Percentiles rank a stretch among this genome's conserved stretches.
Conservation (phyloP, 2,888 invertebrate genomes). For the Taphrorychus bicolor region DNA sequence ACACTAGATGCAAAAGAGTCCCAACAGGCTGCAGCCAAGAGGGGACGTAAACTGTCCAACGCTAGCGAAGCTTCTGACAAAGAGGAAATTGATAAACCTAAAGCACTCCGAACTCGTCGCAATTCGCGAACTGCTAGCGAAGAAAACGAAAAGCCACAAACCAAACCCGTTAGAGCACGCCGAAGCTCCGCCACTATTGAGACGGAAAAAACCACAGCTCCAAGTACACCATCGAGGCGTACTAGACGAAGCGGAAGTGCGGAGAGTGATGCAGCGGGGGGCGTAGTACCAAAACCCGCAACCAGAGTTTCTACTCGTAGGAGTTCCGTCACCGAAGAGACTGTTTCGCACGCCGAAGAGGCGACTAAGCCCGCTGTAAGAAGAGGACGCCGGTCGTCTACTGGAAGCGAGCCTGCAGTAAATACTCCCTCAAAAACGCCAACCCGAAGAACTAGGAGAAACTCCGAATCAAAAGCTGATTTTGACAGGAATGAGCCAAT, state of each 20-base stretch:
- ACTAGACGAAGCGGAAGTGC: slow-evolving; percentile 14
- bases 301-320: slow-evolving; percentile 17
- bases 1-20: neutral
- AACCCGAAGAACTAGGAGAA: slow-evolving; percentile 20
- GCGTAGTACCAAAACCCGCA: slow-evolving; percentile 24
- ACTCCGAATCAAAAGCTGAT: slow-evolving; percentile 22
- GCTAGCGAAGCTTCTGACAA: slow-evolving; percentile 21
- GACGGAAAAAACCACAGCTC: no score
- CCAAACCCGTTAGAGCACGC: slow-evolving; percentile 30
- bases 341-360: slow-evolving; percentile 14
- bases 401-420: slow-evolving; percentile 31
- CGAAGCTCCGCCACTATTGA: slow-evolving; percentile 26
- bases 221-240: neutral
- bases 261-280: neutral
- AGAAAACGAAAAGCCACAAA: slow-evolving; percentile 13
- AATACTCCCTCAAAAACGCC: slow-evolving; percentile 35
- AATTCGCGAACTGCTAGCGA: slow-evolving; percentile 22
- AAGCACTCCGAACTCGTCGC: slow-evolving; percentile 33
- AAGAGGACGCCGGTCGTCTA: slow-evolving; percentile 40
- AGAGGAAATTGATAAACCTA: slow-evolving; percentile 15
- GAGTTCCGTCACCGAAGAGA: slow-evolving; percentile 22
- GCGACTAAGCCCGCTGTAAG: slow-evolving; percentile 20
- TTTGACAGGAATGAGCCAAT: neutral
- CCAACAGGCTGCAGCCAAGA: slow-evolving; percentile 6
- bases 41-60: slow-evolving; percentile 29